Percentiles rank a stretch among this genome's conserved stretches.
Evolutionary conservation across 2,888 invertebrate genomes (phyloP).

Genomic region (Ectemnius continuus): DNA sequence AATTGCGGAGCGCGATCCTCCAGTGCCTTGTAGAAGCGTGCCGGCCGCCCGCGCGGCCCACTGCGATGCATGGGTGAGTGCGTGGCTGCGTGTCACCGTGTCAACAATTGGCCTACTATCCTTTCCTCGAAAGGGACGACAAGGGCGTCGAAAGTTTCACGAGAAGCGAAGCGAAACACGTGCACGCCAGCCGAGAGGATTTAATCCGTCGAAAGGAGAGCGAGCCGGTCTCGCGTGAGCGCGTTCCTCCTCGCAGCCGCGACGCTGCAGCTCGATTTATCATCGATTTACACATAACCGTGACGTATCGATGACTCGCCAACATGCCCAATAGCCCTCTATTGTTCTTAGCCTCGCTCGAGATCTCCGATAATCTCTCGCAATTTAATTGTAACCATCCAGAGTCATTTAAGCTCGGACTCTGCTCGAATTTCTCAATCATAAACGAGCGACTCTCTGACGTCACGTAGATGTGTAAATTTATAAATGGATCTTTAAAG

Average conservation of each 20-base stretch:
- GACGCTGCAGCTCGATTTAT: no score
- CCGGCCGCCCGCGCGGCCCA: constrained; percentile 14
- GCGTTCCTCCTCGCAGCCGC: neutral
- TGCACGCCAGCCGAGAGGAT: neutral
- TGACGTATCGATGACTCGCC: neutral
- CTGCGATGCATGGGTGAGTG: constrained; percentile 48
- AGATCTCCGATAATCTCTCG: no score
- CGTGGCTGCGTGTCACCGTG: constrained; percentile 28
- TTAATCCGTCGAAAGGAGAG: no score
- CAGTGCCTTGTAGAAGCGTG: constrained; percentile 73
- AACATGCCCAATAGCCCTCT: no score
- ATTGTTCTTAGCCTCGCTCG: no score
- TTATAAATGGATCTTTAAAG: constrained; percentile 3
- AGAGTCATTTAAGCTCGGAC: no score
- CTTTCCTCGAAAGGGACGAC: constrained; percentile 23
- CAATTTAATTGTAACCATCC: no score
- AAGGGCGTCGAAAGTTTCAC: constrained; percentile 28
- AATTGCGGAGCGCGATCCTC: constrained; percentile 61
- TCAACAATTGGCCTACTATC: no score
- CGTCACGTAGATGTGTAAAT: no score
- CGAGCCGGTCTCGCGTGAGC: no score
- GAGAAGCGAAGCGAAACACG: constrained; percentile 7
- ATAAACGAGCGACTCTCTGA: no score
- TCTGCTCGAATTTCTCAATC: no score
- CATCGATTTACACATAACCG: neutral